Conservation (phyloP, 2,113 vertebrate genomes). For the Halcyon malimbica region DNA sequence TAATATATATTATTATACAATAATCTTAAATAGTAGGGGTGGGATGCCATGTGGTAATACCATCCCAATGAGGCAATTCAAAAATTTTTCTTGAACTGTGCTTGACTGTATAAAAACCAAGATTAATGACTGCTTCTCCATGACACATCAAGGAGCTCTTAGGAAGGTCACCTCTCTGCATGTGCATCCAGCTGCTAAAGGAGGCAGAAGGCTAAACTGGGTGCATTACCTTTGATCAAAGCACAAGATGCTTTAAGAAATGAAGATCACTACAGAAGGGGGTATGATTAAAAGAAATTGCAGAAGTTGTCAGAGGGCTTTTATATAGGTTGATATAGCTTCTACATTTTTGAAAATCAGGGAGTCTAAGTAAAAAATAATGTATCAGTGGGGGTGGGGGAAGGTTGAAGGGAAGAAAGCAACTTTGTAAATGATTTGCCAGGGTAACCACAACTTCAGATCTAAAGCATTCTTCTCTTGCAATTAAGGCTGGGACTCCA, state of each 20-base stretch:
- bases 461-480: background rate
- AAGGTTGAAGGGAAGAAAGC: background rate
- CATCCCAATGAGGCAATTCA: background rate
- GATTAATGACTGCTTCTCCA: background rate
- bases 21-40: background rate
- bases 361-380: background rate
- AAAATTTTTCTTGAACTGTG: background rate
- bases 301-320: background rate
- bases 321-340: background rate
- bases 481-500: background rate
- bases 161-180: background rate
- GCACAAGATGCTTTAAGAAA: background rate
- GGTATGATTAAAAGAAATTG: background rate
- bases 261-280: background rate
- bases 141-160: background rate
- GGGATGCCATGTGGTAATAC: background rate
- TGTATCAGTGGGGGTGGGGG: background rate
- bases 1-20: no score
- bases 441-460: background rate
- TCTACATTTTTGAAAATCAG: background rate
- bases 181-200: background rate
- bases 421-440: background rate
- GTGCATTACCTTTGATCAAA: background rate
- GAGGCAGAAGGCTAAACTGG: background rate
- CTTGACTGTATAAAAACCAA: background rate